Evolutionary conservation across 2,888 invertebrate species (phyloP), one percentile per base, ranked within the genome.

Genomic region (Panopea generosa): DNA sequence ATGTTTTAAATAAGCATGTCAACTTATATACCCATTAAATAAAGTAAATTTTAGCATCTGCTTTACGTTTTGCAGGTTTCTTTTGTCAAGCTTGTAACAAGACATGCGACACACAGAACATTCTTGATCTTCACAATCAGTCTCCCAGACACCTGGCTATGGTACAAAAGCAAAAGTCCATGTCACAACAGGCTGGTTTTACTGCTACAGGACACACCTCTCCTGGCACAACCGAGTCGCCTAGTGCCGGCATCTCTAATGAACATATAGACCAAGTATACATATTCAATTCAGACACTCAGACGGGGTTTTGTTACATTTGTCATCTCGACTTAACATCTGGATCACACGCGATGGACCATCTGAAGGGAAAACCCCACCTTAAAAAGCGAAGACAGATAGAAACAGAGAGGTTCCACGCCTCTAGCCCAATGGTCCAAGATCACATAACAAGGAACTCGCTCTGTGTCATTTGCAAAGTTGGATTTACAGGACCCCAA

Each of bases 331-430:
- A 77, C 9, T 62, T 83, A 3, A 82, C 82, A 29, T 86, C 86
- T 16, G 7, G 24, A 14, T 56, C 66, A 20, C 84, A 85, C 60
- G 83, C 84, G 3, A 18, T 47, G 24, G 76, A 79, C 52, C 86
- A 86, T 66, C 24, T 86, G 7, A 65, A 47, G 61, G 87, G 87
- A 14, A 80, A 77, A 57, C 77, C 71, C 14, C 87, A 87, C 55
- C 50, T 47, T 20, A 82, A 82, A 45, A 79, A 57, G 26, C 55
- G 29, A 49, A 6, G 4, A 7, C 33, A 33, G 33, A 33, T 7
- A 33, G 11, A 11, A 7, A 33, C 33, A 4, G 11, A 7, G 6
- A 11, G 11, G 33, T 33, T 7, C 11, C 4, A 33, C 11, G 33
- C 4, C 11, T 33, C 33, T 11, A 33, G 33, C 11, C 33, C 33